These are phyloP conservation scores for Jaculus jaculus DNA, from an alignment of 2,113 vertebrate genomes.

Conservation along the genomic window DNA sequence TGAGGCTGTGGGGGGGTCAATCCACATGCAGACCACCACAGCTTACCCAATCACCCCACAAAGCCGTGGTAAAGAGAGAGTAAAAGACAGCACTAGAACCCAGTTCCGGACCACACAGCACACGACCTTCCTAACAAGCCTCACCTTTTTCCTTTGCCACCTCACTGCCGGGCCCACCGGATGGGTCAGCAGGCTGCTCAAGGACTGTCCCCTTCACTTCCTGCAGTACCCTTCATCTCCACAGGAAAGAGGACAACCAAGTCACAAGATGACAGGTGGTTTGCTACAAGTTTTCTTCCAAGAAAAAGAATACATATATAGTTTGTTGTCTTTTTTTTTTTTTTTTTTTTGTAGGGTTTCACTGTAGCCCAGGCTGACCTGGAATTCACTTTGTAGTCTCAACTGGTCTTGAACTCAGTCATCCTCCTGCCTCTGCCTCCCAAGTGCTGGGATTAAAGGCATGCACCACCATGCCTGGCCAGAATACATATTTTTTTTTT, in stretches of 20 bases:
- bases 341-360: too few species aligned
- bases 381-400: too few species aligned
- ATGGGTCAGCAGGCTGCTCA: background rate
- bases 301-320: background rate
- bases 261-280: background rate
- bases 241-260: background rate
- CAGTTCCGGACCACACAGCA: background rate
- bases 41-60: background rate
- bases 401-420: too few species aligned
- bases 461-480: too few species aligned
- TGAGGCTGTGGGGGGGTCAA: too few species aligned
- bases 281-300: background rate
- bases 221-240: background rate
- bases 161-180: background rate
- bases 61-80: background rate
- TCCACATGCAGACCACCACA: background rate
- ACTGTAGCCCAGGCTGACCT: too few species aligned
- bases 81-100: background rate
- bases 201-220: background rate
- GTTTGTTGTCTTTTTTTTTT: too few species aligned
- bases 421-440: too few species aligned
- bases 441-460: too few species aligned
- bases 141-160: background rate
- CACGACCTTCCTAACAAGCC: background rate
- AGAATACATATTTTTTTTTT: accelerated